Percentiles rank a stretch among this genome's conserved stretches.
phyloP scores from a whole-genome alignment of 1,140 invertebrate species.

The Nixonia krombeini region DNA sequence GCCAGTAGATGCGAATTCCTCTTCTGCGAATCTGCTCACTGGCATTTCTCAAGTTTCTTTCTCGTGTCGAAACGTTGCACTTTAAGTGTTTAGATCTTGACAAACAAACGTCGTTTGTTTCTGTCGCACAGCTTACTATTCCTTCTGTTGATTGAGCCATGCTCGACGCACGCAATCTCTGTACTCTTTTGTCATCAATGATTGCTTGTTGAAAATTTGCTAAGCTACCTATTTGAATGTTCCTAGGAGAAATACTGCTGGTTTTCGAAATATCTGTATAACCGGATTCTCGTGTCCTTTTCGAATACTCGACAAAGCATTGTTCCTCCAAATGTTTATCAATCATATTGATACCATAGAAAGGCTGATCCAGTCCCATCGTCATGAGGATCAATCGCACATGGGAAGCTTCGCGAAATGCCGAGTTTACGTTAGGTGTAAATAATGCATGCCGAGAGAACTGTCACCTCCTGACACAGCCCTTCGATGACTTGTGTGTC shows the following conservation, averaged over 20 bases:
- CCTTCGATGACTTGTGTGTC: neutral
- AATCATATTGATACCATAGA: neutral
- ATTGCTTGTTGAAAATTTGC: slow-evolving; percentile 22
- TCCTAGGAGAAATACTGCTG: slow-evolving; percentile 8
- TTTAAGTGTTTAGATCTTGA: slow-evolving; percentile 1
- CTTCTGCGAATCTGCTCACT: neutral
- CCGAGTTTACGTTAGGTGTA: slow-evolving; percentile 10
- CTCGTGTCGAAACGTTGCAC: slow-evolving; percentile 16
- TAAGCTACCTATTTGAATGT: slow-evolving; percentile 22
- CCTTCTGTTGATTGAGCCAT: too few species aligned
- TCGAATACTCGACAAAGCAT: too few species aligned
- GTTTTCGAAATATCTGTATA: slow-evolving; percentile 4
- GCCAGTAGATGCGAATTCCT: neutral
- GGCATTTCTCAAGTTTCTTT: neutral
- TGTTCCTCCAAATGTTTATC: neutral
- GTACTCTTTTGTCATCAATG: slow-evolving; percentile 16
- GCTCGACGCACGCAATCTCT: slow-evolving; percentile 1
- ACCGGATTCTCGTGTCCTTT: too few species aligned
- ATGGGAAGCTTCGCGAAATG: neutral
- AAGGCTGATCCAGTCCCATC: neutral
- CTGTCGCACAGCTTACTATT: too few species aligned
- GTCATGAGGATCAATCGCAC: slow-evolving; percentile 11
- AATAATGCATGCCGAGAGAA: slow-evolving; percentile 22
- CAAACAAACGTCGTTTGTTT: slow-evolving; percentile 7
- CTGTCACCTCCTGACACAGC: slow-evolving; percentile 21